A percentile compares a stretch with the other conserved stretches of the same genome.
phyloP scores from a whole-genome alignment of 37 sponge, comb jelly and placozoan genomes.

The Ephydatia muelleri region DNA sequence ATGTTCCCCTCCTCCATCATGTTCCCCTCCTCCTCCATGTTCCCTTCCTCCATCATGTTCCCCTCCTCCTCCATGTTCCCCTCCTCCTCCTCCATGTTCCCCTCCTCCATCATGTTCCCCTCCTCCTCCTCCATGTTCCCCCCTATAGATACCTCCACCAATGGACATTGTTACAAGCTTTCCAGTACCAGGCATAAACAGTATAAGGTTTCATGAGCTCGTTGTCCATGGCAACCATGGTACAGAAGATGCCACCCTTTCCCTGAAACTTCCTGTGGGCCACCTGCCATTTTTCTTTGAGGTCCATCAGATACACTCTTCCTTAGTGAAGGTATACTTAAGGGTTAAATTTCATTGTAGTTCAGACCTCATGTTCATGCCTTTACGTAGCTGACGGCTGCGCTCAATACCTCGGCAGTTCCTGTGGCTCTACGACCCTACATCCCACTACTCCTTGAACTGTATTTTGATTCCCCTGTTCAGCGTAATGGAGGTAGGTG shows the following conservation, averaged over 20 bases:
- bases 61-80: too few relatives aligned
- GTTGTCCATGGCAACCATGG: slow-evolving; percentile 36
- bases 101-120: neutral
- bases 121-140: neutral
- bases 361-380: neutral
- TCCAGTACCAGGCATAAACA: slow-evolving; percentile 53
- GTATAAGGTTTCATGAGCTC: slow-evolving; percentile 72
- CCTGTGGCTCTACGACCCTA: slow-evolving; percentile 28
- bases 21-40: too few relatives aligned
- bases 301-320: slow-evolving; percentile 74
- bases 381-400: slow-evolving; percentile 46
- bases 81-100: neutral
- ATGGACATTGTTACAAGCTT: slow-evolving; percentile 33
- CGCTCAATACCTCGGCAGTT: slow-evolving; percentile 67
- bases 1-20: too few relatives aligned
- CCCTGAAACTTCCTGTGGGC: slow-evolving; percentile 47
- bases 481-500: slow-evolving; percentile 75
- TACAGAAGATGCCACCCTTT: neutral
- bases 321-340: slow-evolving; percentile 70
- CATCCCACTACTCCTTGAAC: slow-evolving; percentile 65
- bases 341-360: too few relatives aligned
- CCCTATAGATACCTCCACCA: slow-evolving; percentile 59
- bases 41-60: too few relatives aligned
- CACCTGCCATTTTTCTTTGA: slow-evolving; percentile 72
- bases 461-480: slow-evolving; percentile 85